A percentile compares a stretch with the other conserved stretches of the same genome.
These are phyloP conservation scores for Hexactinellida sp. DNA, from an alignment of 37 sponge, comb jelly and placozoan species.

Conservation along the genomic window DNA sequence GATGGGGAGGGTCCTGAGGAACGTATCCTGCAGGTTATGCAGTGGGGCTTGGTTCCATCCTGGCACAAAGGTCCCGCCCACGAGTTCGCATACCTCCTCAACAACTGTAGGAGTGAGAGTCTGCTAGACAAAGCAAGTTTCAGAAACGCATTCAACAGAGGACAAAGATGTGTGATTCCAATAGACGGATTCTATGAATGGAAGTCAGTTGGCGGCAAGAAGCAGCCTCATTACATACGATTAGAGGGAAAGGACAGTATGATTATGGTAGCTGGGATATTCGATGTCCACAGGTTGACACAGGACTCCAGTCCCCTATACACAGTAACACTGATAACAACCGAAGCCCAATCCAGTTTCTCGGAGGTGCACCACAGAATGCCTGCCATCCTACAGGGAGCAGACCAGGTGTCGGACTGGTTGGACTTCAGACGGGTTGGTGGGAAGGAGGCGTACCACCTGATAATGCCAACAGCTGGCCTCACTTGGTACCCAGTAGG, in stretches of 20 bases:
- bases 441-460: slow-evolving; percentile 23
- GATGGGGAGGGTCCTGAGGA: slow-evolving; percentile 26
- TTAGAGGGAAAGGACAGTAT: slow-evolving; percentile 27
- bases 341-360: slow-evolving; percentile 47
- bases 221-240: background rate
- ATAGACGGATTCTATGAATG: slow-evolving; percentile 49
- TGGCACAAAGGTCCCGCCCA: slow-evolving; percentile 55
- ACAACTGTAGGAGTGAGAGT: slow-evolving; percentile 70
- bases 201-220: background rate
- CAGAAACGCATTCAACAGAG: slow-evolving; percentile 40
- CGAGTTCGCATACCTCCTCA: slow-evolving; percentile 37
- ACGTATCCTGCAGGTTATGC: slow-evolving; percentile 72
- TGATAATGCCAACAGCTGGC: slow-evolving; percentile 21
- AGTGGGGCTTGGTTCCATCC: slow-evolving; percentile 78
- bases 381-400: slow-evolving; percentile 36
- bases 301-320: slow-evolving; percentile 29
- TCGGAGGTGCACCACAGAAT: slow-evolving; percentile 64
- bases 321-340: slow-evolving; percentile 70
- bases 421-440: background rate
- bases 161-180: slow-evolving; percentile 72
- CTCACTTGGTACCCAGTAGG: slow-evolving; percentile 73
- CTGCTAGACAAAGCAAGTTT: slow-evolving; percentile 73
- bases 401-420: background rate
- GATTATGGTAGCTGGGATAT: slow-evolving; percentile 76
- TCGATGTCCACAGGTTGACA: slow-evolving; percentile 51